Conservation (phyloP, 2,113 vertebrate genomes). For the Lichenostomus cassidix region DNA sequence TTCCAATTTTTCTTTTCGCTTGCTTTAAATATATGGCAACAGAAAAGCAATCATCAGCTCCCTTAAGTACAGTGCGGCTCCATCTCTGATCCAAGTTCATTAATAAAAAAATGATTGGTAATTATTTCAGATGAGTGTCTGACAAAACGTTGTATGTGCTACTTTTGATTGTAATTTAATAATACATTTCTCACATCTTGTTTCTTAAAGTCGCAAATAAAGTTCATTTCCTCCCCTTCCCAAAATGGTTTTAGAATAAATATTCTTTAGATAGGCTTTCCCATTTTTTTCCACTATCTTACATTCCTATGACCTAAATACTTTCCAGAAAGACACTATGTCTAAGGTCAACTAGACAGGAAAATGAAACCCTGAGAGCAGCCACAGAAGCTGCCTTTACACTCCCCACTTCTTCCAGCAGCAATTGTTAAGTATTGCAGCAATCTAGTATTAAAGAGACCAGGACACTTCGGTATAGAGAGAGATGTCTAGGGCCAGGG, state of each 20-base stretch:
- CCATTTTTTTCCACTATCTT: background rate
- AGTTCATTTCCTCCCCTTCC: background rate
- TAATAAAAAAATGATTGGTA: background rate
- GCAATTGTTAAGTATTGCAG: slow-evolving; percentile 22
- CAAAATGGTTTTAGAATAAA: background rate
- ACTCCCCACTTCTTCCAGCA: background rate
- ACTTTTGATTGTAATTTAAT: background rate
- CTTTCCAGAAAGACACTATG: background rate
- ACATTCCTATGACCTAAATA: background rate
- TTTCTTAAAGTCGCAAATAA: background rate
- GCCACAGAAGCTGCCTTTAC: background rate
- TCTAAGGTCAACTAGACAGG: slow-evolving; percentile 7
- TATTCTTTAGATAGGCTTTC: background rate
- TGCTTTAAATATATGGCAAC: background rate
- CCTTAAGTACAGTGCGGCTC: background rate
- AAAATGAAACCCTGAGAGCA: slow-evolving; percentile 8
- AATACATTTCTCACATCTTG: background rate
- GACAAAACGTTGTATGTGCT: background rate
- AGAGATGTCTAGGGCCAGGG: background rate
- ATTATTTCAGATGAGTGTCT: background rate
- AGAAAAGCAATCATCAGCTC: background rate
- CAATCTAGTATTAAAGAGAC: slow-evolving; percentile 10
- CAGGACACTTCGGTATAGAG: background rate
- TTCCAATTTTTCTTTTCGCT: background rate
- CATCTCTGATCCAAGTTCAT: background rate